phyloP scores from a whole-genome alignment of 2,113 vertebrate species.

The Riparia riparia region DNA sequence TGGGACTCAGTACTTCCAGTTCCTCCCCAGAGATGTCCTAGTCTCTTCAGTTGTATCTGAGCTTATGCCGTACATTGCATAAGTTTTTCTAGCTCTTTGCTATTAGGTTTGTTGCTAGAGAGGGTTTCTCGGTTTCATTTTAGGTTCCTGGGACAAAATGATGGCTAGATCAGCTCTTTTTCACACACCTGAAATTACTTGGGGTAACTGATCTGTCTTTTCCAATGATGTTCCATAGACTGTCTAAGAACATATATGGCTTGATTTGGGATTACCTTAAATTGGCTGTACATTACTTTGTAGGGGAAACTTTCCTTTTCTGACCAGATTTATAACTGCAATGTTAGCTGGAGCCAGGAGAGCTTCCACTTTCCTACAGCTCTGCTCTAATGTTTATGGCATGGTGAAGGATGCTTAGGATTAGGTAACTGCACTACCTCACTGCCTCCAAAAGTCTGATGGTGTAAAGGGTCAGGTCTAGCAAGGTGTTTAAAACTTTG shows the following conservation, averaged over 20 bases:
- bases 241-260: background rate
- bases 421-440: background rate
- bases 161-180: background rate
- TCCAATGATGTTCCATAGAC: background rate
- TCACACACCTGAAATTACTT: background rate
- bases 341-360: background rate
- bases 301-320: background rate
- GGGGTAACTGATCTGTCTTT: background rate
- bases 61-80: rapidly evolving
- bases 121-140: background rate
- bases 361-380: background rate
- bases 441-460: background rate
- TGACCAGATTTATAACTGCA: background rate
- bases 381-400: background rate
- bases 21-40: background rate
- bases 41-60: background rate
- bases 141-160: background rate
- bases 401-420: background rate
- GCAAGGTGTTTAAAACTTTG: background rate
- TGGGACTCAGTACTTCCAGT: background rate
- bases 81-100: background rate
- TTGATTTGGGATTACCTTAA: background rate
- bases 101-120: background rate
- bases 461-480: background rate
- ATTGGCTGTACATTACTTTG: background rate